Percentiles rank a stretch among this genome's conserved stretches.
Conservation (phyloP, 53 echinoderm and acorn worm species). For the Apostichopus leukothele region DNA sequence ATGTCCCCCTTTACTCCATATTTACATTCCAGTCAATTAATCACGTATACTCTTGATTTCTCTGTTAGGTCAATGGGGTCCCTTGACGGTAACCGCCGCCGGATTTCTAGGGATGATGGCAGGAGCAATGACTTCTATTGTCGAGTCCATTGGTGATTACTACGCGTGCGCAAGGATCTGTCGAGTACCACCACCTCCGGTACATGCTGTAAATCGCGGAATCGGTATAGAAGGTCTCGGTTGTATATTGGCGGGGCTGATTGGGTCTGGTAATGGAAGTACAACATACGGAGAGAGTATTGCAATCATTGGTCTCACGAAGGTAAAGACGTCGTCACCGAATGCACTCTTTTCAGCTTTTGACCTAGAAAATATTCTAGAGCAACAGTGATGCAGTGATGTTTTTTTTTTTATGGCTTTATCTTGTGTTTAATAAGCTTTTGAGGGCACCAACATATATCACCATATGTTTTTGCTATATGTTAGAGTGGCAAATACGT, state of each 20-base stretch:
- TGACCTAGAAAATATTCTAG: too few species aligned
- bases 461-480: too few species aligned
- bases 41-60: neutral
- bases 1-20: too few species aligned
- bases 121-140: constrained; percentile 67
- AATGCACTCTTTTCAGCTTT: too few species aligned
- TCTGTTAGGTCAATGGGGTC: constrained; percentile 78
- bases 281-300: constrained; percentile 69
- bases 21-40: too few species aligned
- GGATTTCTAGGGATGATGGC: constrained; percentile 67
- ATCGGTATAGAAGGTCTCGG: constrained; percentile 88
- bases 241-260: constrained; percentile 73
- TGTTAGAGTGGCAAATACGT: too few species aligned
- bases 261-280: constrained; percentile 82
- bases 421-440: too few species aligned
- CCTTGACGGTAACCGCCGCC: constrained; percentile 50
- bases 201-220: constrained; percentile 90
- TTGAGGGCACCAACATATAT: too few species aligned
- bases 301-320: constrained; percentile 71
- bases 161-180: constrained; percentile 63
- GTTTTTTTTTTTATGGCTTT: neutral
- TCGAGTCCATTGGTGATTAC: constrained; percentile 73
- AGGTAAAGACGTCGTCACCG: constrained; percentile 34
- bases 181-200: constrained; percentile 76
- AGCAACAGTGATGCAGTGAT: neutral